Evolutionary conservation across 2,888 invertebrate genomes (phyloP).

Genomic region (Eupithecia subfuscata): DNA sequence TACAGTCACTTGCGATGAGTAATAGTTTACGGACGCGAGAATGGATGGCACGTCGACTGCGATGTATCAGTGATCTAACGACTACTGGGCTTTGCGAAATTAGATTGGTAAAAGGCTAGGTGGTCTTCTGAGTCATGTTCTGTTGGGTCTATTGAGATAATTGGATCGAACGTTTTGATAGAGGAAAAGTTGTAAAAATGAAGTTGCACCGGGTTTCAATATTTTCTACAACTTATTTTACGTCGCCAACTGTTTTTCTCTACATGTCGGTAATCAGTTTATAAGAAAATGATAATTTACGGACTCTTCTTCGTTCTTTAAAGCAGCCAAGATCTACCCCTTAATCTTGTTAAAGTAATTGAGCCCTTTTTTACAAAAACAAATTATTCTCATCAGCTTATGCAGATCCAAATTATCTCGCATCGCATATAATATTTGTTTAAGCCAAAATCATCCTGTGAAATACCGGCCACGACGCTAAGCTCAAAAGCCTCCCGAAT

Average conservation of each 20-base stretch:
- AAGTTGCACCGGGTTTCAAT: too few relatives aligned
- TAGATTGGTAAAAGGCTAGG: background rate
- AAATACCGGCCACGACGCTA: constrained; percentile 27
- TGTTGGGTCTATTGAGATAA: background rate
- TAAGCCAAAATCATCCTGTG: constrained; percentile 28
- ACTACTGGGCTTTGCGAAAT: constrained; percentile 25
- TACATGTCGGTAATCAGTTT: background rate
- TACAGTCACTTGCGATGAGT: constrained; percentile 24
- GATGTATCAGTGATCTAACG: constrained; percentile 27
- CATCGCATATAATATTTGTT: constrained; percentile 33
- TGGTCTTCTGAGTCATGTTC: background rate
- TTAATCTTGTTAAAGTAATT: background rate
- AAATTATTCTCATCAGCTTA: constrained; percentile 6
- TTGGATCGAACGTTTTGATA: too few relatives aligned
- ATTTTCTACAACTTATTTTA: background rate
- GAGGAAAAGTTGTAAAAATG: too few relatives aligned
- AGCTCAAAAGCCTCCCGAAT: constrained; percentile 26
- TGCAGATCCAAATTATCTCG: constrained; percentile 14
- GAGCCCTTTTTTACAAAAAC: background rate
- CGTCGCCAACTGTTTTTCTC: background rate
- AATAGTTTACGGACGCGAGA: constrained; percentile 32
- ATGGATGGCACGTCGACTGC: constrained; percentile 12
- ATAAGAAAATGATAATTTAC: background rate
- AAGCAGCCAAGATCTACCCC: background rate
- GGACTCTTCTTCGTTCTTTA: background rate